Percentiles rank a stretch among this genome's conserved stretches.
phyloP scores from a whole-genome alignment of 2,888 invertebrate species.

The Polylopha cassiicola region DNA sequence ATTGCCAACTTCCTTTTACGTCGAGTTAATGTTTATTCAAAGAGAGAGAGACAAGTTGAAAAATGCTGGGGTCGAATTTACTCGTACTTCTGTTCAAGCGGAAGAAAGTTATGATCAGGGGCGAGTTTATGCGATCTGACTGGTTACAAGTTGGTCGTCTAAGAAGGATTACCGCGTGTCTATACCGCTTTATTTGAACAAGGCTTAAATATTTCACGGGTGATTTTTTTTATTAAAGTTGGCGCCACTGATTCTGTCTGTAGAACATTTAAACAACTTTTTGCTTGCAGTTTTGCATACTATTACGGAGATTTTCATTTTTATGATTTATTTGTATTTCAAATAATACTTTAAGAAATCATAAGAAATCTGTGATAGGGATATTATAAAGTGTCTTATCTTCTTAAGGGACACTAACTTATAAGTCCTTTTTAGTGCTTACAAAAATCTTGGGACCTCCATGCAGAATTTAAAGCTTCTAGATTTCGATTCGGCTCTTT shows the following conservation, averaged over 20 bases:
- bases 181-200: conserved; percentile 7
- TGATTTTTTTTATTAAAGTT: conserved; percentile 15
- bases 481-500: too few species aligned
- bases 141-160: conserved; percentile 36
- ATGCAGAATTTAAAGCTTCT: too few species aligned
- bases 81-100: conserved; percentile 32
- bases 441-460: too few species aligned
- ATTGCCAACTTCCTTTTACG: conserved; percentile 42
- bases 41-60: conserved; percentile 37
- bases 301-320: too few species aligned
- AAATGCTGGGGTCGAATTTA: conserved; percentile 37
- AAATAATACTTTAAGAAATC: too few species aligned
- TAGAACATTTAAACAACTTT: not conserved
- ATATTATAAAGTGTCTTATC: too few species aligned
- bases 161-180: conserved; percentile 33
- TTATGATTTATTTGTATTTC: too few species aligned
- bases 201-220: conserved; percentile 14
- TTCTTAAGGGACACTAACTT: too few species aligned
- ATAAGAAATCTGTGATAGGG: too few species aligned
- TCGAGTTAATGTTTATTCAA: conserved; percentile 46
- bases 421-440: too few species aligned
- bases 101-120: conserved; percentile 52
- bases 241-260: conserved; percentile 8
- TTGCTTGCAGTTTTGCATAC: not conserved
- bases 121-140: conserved; percentile 49